Evolutionary conservation across 2,888 invertebrate species (phyloP), one percentile per base, ranked within the genome.

Genomic region (Xestia xanthographa): DNA sequence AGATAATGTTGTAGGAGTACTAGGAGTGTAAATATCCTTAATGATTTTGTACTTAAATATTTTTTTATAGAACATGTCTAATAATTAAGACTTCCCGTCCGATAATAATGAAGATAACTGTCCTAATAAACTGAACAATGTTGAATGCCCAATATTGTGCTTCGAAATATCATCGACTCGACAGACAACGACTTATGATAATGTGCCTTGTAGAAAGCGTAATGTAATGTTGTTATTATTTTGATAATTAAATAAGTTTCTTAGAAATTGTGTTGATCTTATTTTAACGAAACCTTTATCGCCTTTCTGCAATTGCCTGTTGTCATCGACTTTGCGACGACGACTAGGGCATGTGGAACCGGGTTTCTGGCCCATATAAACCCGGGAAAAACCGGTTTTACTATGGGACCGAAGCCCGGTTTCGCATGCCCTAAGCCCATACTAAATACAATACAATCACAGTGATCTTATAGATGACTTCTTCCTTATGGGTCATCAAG

Each of bases 191-290:
- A 87, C 12, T 82, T 78, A 79, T 45, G 26, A 73, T 86, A 63
- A 86, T 83, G 87, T 90, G 90, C 88, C 88, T 90, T 91, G 89
- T 88, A 89, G 90, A 89, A 87, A 87, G 87, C 84, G 53, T 79
- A 80, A 80, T 76, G 81, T 84, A 82, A 79, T 87, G 74, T 83
- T 88, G 83, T 84, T 88, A 88, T 79, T 79, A 88, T 69, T 82
- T 86, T 82, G 62, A 75, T 87, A 85, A 87, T 66, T 87, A 87
- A 58, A 89, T 77, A 82, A 87, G 76, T 75, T 85, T 87, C 83
- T 56, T 80, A 81, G 58, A 85, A 9, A 38, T 79, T 79, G 70
- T 45, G 67, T 76, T 75, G 50, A 60, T 29, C 0, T 82, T 72
- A 67, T 80, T 87, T 48, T 4, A 60, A 17, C 45, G 1, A 77